phyloP scores from a whole-genome alignment of 2,113 vertebrate species.

The Paracanthobrama guichenoti region DNA sequence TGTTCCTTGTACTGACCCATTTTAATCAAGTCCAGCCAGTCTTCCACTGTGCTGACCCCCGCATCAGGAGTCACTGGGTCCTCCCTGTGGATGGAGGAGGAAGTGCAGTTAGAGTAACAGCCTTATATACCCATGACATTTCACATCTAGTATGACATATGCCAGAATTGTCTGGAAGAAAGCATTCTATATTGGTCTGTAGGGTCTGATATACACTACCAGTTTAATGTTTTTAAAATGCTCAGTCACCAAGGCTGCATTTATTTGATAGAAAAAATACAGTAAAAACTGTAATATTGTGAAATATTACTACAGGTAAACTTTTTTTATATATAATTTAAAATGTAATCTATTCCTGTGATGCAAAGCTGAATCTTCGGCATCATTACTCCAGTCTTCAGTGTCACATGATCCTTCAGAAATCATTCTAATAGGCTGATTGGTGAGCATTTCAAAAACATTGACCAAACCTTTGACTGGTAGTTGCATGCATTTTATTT shows the following conservation, averaged over 20 bases:
- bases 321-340: no score
- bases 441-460: no score
- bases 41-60: slow-evolving; percentile 92
- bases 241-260: no score
- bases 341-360: no score
- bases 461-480: background rate
- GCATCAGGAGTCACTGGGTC: slow-evolving; percentile 92
- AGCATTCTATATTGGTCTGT: background rate
- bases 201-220: background rate
- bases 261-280: no score
- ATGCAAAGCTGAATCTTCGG: no score
- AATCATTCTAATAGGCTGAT: no score
- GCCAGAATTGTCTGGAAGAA: background rate
- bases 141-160: background rate
- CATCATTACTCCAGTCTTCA: no score
- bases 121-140: background rate
- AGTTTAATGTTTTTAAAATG: no score
- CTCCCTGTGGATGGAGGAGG: slow-evolving; percentile 59
- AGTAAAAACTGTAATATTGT: no score
- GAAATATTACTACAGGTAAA: no score
- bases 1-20: slow-evolving; percentile 98
- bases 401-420: no score
- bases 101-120: slow-evolving; percentile 6
- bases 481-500: background rate
- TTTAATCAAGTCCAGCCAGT: slow-evolving; percentile 96